These are phyloP conservation scores for Panulirus ornatus DNA, from an alignment of 1,140 invertebrate species.

Conservation along the genomic window DNA sequence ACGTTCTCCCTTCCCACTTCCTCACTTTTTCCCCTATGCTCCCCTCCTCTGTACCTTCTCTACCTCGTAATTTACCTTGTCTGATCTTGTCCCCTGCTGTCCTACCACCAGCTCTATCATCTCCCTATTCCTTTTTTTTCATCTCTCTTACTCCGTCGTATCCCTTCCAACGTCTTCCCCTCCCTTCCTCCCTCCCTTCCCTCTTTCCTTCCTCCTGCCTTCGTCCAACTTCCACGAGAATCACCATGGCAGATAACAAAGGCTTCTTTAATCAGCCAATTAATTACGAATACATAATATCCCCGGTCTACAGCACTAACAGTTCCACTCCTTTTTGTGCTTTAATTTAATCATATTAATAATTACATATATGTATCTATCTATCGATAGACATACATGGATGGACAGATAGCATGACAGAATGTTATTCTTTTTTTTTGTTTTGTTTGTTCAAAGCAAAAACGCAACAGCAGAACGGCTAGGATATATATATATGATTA, in stretches of 20 bases:
- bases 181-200: neutral
- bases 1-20: neutral
- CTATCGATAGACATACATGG: no score
- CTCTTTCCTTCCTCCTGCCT: neutral
- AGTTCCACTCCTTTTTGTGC: neutral
- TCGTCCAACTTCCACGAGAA: neutral
- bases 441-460: no score
- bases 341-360: no score
- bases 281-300: neutral
- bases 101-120: neutral
- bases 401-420: no score
- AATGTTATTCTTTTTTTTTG: no score
- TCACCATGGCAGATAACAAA: neutral
- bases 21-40: neutral
- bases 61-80: neutral
- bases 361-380: no score
- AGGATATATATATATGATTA: no score
- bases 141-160: neutral
- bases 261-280: conserved; percentile 5
- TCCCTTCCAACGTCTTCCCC: neutral
- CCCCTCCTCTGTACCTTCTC: neutral
- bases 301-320: neutral
- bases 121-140: neutral
- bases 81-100: no score
- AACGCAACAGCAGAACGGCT: no score